Conservation (phyloP, 2,888 invertebrate genomes). For the Graphium colonna region DNA sequence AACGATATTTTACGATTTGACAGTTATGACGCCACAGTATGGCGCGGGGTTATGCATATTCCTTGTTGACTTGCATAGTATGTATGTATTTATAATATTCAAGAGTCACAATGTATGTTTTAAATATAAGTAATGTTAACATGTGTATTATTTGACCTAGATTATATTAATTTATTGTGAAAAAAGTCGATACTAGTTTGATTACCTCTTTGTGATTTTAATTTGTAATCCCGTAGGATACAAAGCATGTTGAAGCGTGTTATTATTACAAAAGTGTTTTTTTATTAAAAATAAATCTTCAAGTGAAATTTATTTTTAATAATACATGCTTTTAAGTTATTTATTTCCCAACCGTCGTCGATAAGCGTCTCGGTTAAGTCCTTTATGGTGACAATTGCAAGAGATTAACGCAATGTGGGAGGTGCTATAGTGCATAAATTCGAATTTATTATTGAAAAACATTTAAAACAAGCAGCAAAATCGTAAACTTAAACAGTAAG, state of each 20-base stretch:
- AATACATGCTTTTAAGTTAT: neutral
- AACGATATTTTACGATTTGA: no score
- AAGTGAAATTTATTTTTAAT: conserved; percentile 9
- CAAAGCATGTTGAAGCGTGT: conserved; percentile 4
- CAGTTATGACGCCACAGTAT: no score
- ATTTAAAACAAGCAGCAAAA: no score
- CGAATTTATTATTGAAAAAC: no score
- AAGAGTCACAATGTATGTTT: neutral
- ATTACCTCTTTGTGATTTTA: conserved; percentile 18
- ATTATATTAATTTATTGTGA: conserved; percentile 5
- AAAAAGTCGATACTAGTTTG: conserved; percentile 1
- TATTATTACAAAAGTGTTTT: neutral
- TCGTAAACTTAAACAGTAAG: no score
- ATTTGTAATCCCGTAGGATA: conserved; percentile 7
- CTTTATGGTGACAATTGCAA: no score
- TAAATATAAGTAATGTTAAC: neutral
- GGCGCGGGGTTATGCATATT: no score
- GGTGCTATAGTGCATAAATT: no score
- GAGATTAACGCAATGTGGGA: no score
- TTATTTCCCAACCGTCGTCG: neutral
- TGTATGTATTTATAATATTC: neutral
- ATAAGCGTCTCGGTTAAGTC: no score
- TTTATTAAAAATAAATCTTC: conserved; percentile 14
- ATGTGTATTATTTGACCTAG: neutral
- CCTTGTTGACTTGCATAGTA: no score